These are phyloP conservation scores for Ginglymostoma cirratum DNA, from an alignment of 2,113 vertebrate species.

Conservation along the genomic window DNA sequence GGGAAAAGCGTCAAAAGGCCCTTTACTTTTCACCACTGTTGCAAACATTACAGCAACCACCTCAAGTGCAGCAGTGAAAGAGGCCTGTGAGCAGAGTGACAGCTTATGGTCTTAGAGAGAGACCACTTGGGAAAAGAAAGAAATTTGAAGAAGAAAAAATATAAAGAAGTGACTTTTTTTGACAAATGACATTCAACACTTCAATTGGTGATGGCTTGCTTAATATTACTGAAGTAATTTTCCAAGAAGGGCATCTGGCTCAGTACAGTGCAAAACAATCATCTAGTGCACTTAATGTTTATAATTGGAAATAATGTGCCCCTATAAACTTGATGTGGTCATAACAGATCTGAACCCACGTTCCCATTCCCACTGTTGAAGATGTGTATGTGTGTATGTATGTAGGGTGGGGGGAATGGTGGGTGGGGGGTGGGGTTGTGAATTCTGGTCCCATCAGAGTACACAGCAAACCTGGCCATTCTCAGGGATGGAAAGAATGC, in stretches of 20 bases:
- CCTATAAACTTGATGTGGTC: not conserved
- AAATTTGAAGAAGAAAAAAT: not conserved
- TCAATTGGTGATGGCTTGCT: no score
- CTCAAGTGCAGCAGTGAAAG: not conserved
- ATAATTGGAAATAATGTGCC: not conserved
- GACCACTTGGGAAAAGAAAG: not conserved
- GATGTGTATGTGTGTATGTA: not conserved
- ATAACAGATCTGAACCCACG: not conserved
- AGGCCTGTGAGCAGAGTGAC: not conserved
- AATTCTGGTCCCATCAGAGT: not conserved
- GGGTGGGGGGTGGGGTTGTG: no score
- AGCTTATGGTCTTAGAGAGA: not conserved
- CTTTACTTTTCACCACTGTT: not conserved
- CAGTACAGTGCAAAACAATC: not conserved
- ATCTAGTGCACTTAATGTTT: not conserved
- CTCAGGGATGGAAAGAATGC: constrained; percentile 37
- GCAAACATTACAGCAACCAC: not conserved
- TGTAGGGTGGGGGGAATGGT: no score
- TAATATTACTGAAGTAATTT: not conserved
- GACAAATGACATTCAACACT: constrained; percentile 1
- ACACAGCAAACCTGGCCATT: constrained; percentile 24
- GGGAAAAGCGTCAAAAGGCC: not conserved
- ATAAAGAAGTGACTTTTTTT: not conserved
- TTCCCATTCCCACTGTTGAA: not conserved
- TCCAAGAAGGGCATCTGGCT: not conserved